Base-by-base conservation (phyloP, 2,888 invertebrate genomes). In the Buathra laborator region DNA sequence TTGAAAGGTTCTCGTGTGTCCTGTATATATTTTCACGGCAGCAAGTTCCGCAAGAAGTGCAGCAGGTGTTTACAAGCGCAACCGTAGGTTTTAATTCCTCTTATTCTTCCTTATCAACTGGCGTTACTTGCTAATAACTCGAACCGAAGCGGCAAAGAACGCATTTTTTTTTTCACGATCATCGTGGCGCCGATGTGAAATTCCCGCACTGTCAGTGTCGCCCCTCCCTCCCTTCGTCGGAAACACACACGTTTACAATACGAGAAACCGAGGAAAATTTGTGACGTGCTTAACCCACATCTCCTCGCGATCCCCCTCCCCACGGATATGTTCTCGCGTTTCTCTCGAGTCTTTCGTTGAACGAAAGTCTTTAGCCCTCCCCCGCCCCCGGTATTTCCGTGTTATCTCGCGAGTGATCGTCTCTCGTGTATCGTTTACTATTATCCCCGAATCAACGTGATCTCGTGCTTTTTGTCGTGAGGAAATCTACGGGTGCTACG, bases 271-370 rank as follows among this genome's bases (percentile, higher is more conserved):
- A 87, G 86, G 87, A 90, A 91, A 90, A 88, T 90, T 88, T 83
- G 92, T 93, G 92, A 93, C 91, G 92, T 92, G 89, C 90, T 88
- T 90, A 90, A 91, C 90, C 89, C 89, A 89, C 88, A 89, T 89
- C 83, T 86, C 86, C 84, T 87, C 87, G 86, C 84, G 82, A 80
- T 68, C 78, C 77, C 80, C 86, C 83, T 86, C 81, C 81, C 85
- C 66, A 67, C 81, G 71, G 87, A 86, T 87, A 90, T 91, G 62
- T 74, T 75, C 59, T 70, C 71, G 70, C 76, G 62, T 76, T 74
- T 70, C 76, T 70, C 14, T 76, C 77, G 56, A 29, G 46, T 71
- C 71, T 72, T 53, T 72, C 46, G 66, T 82, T 56, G 64, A 75
- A 29, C 74, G 74, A 75, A 75, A 75, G 64, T 64, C 74, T 32